These are phyloP conservation scores for Drosophila dives DNA, from an alignment of 2,888 invertebrate species.

Conservation along the genomic window DNA sequence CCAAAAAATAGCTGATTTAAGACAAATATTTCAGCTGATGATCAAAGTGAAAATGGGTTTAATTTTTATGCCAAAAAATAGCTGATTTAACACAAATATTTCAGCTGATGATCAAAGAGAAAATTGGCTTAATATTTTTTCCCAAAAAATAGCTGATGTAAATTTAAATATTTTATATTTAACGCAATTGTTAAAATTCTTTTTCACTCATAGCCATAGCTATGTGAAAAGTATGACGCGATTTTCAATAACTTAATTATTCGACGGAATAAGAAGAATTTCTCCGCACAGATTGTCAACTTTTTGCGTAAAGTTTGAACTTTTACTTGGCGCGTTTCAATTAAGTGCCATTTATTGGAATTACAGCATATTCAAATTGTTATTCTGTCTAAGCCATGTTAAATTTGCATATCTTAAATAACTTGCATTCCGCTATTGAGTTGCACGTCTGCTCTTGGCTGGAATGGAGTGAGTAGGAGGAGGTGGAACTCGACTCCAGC, in stretches of 20 bases:
- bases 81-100: not conserved
- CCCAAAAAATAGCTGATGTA: not conserved
- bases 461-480: too few relatives aligned
- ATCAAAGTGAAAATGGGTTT: not conserved
- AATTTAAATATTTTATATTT: not conserved
- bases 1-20: not conserved
- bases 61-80: not conserved
- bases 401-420: conserved; percentile 55
- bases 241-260: not conserved
- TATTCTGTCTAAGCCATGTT: conserved; percentile 23
- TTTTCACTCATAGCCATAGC: not conserved
- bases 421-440: conserved; percentile 26
- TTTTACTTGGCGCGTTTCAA: conserved; percentile 4
- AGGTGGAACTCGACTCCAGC: conserved; percentile 17
- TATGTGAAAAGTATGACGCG: not conserved
- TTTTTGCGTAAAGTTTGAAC: not conserved
- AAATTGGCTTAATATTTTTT: not conserved
- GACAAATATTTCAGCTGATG: too few relatives aligned
- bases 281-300: too few relatives aligned
- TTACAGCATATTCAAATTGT: conserved; percentile 35
- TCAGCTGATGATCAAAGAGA: too few relatives aligned
- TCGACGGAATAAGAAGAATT: not conserved
- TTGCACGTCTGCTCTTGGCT: conserved; percentile 23
- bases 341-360: conserved; percentile 19
- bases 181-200: not conserved